Percentiles rank a stretch among this genome's conserved stretches.
These are phyloP conservation scores for Tyrophagus putrescentiae DNA, from an alignment of 1,140 invertebrate genomes.

Conservation along the genomic window DNA sequence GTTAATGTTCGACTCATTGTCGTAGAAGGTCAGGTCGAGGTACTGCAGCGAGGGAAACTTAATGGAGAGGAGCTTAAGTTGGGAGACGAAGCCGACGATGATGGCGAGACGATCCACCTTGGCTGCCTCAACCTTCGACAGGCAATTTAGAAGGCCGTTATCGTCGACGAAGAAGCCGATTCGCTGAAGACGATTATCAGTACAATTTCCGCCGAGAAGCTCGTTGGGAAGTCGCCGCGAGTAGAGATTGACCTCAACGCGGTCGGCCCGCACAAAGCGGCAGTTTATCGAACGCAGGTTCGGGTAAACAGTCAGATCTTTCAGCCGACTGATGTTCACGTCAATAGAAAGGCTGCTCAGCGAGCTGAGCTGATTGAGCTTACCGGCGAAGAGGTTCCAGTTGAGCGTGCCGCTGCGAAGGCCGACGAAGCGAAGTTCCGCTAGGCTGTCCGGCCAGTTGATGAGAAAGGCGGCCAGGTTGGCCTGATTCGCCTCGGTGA, in stretches of 20 bases:
- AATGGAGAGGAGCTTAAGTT: not conserved
- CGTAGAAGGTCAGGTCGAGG: conserved; percentile 4
- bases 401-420: not conserved
- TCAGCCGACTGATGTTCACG: not conserved
- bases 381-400: not conserved
- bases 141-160: not conserved
- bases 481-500: not conserved
- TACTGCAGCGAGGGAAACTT: not conserved
- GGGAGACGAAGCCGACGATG: not conserved
- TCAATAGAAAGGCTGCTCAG: not conserved
- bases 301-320: not conserved
- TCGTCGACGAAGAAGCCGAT: not conserved
- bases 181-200: no score
- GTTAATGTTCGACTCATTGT: not conserved
- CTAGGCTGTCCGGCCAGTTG: not conserved
- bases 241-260: not conserved
- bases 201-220: not conserved
- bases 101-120: not conserved
- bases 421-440: not conserved
- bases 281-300: not conserved
- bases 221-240: not conserved
- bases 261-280: not conserved
- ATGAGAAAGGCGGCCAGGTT: not conserved
- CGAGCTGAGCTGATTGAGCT: not conserved
- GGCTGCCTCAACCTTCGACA: not conserved